A percentile compares a stretch with the other conserved stretches of the same genome.
Conservation (phyloP, 1,140 invertebrate genomes). For the Sitophilus oryzae region DNA sequence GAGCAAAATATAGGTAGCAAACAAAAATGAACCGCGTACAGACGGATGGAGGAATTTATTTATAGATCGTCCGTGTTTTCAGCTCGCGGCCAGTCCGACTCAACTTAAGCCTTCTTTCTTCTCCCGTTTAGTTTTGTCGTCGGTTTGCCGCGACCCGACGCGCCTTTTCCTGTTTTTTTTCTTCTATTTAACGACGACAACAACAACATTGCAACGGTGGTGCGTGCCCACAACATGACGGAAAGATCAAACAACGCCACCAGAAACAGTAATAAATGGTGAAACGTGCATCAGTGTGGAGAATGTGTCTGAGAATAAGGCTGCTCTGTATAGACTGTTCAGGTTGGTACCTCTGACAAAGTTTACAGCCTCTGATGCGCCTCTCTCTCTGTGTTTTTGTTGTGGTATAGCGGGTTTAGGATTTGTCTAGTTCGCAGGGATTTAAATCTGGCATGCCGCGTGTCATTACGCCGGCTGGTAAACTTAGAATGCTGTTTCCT, state of each 20-base stretch:
- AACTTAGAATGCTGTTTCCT: neutral
- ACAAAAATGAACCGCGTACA: constrained; percentile 29
- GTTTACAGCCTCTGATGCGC: neutral
- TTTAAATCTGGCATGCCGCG: too few relatives aligned
- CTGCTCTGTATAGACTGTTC: constrained; percentile 52
- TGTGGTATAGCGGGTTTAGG: neutral
- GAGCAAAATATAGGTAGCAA: constrained; percentile 21
- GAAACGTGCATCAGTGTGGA: constrained; percentile 28
- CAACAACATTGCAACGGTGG: neutral
- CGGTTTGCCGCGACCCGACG: neutral
- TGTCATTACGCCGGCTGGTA: too few relatives aligned
- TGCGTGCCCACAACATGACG: constrained; percentile 1
- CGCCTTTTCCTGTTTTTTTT: constrained; percentile 14
- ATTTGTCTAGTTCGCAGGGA: neutral
- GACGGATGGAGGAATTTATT: constrained; percentile 33
- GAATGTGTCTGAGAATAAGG: constrained; percentile 47
- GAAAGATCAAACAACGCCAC: neutral
- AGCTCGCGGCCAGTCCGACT: constrained; percentile 17
- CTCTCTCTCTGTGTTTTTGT: neutral
- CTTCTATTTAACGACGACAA: constrained; percentile 3
- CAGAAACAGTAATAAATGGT: constrained; percentile 24
- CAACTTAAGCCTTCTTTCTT: constrained; percentile 12
- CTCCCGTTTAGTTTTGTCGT: neutral
- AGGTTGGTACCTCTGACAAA: constrained; percentile 43
- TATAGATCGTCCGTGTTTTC: constrained; percentile 33